Conservation (phyloP, 1,140 invertebrate genomes). For the Bombus vancouverensis region DNA sequence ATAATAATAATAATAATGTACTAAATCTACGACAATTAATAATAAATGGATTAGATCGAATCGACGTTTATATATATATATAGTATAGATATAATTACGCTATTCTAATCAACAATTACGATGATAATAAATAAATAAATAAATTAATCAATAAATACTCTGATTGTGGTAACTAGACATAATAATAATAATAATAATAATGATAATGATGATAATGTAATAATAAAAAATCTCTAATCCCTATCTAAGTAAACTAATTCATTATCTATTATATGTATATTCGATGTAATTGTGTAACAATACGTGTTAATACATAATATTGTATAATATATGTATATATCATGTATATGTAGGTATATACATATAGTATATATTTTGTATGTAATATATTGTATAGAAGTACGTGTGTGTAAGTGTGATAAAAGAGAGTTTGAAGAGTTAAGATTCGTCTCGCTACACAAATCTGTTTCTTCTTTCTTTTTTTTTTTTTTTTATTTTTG, state of each 20-base stretch:
- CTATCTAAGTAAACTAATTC: constrained; percentile 64
- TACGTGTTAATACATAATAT: not conserved
- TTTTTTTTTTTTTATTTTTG: not conserved
- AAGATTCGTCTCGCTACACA: constrained; percentile 47
- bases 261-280: constrained; percentile 37
- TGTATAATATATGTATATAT: constrained; percentile 4
- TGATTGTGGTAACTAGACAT: constrained; percentile 56
- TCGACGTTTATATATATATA: constrained; percentile 41
- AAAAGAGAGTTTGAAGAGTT: constrained; percentile 9
- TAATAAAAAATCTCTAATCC: constrained; percentile 60
- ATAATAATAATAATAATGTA: constrained; percentile 35
- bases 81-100: constrained; percentile 30
- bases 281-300: constrained; percentile 32
- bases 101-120: constrained; percentile 71
- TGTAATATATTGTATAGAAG: not conserved
- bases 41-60: constrained; percentile 59
- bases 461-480: constrained; percentile 45
- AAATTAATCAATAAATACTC: constrained; percentile 3
- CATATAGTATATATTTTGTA: not conserved
- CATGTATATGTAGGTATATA: not conserved
- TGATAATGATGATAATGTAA: not conserved
- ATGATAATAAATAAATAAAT: constrained; percentile 60
- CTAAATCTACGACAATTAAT: constrained; percentile 70
- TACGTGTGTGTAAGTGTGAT: constrained; percentile 14
- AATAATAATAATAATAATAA: not conserved